Evolutionary conservation across 2,113 vertebrate genomes (phyloP).

Genomic region (Corythornis madagascariensis): DNA sequence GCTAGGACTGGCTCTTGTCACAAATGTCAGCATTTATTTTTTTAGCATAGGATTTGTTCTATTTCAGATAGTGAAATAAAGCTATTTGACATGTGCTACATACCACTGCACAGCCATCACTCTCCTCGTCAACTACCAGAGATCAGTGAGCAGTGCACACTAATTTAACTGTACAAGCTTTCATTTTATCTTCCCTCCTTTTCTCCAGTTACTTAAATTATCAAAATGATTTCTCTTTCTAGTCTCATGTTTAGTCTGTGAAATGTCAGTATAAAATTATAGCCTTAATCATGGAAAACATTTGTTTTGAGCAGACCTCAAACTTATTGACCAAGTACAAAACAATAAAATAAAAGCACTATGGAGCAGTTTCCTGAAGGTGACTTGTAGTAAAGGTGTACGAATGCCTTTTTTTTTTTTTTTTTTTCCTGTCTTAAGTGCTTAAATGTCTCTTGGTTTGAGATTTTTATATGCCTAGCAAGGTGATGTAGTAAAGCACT

Average conservation of each 20-base stretch:
- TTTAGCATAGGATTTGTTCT: background rate
- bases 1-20: background rate
- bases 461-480: background rate
- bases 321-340: background rate
- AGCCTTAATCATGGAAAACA: slow-evolving; percentile 46
- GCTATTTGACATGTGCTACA: background rate
- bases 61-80: background rate
- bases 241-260: slow-evolving; percentile 40
- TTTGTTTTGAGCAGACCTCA: slow-evolving; percentile 42
- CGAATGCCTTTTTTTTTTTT: background rate
- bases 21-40: background rate
- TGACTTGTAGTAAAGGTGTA: background rate
- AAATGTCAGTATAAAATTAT: slow-evolving; percentile 26
- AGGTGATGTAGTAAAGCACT: slow-evolving; percentile 25
- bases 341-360: background rate
- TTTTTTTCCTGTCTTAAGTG: slow-evolving; percentile 29
- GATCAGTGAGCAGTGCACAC: slow-evolving; percentile 14
- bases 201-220: background rate
- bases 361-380: background rate
- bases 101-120: background rate
- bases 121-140: background rate
- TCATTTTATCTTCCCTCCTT: background rate
- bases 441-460: slow-evolving; percentile 10
- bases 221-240: background rate
- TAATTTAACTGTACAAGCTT: background rate